Base-by-base conservation (phyloP, 2,797 vertebrate genomes). In the Hippocampus kuda region DNA sequence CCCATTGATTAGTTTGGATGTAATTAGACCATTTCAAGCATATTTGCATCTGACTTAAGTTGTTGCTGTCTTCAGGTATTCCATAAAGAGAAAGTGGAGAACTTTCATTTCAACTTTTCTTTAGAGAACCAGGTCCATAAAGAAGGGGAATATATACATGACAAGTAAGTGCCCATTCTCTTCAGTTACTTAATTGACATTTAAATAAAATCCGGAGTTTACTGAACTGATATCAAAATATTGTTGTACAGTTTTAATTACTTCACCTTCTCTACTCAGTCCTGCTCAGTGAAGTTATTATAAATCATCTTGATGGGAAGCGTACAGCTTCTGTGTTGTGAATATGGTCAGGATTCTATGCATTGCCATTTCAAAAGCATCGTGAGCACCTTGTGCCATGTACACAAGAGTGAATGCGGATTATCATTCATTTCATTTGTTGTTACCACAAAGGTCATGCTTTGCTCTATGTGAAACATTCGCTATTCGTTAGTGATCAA, bases 31-130 rank as follows among this genome's bases (percentile, higher is more conserved):
- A 27, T 13, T 59, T 16, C 13, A 27, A 2, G 8, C 34, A 38
- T 34, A 61, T 61, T 20, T 61, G 20, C 15, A 16, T 65, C 20
- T 41, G 30, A 4, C 49, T 22, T 8, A 38, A 12, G 3, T 20
- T 15, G 4, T 34, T 74, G 24, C n/a, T 59, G 10, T 68, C 10
- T 75, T 18, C 70, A 87, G 87, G 79, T 87, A 0, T 94, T 97
- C 69, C 81, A 93, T 0, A 73, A 80, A 53, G 94, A 98, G 75
- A 85, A 85, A 7, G 90, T 98, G 44, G 89, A 91, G 4, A 87
- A 93, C 1, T 91, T 93, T 83, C 91, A 92, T 48, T 97, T 98
- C 75, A 97, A 98, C 85, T 98, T 98, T 80, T 94, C 95, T 0
- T 83, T 98, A 87, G 92, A 95, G 82, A 98, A 98, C 75, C 96